Base-by-base conservation (phyloP, 2,888 invertebrate species). In the Lottia gigantea region DNA sequence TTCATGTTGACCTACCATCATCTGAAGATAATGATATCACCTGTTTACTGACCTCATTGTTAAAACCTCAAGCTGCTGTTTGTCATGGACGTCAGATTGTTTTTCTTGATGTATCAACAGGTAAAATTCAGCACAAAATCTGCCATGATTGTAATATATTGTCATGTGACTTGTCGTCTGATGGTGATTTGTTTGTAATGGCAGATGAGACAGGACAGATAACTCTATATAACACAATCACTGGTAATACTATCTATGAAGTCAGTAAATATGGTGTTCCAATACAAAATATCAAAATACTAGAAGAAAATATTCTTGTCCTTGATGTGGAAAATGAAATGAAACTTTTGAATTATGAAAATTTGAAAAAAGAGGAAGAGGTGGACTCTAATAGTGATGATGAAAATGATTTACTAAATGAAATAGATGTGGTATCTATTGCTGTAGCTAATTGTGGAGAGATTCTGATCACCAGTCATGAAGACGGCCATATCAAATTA, bases 101-200 rank as follows among this genome's bases (percentile, higher is more conserved):
- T 64, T 23, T 76, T 0, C 19, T 79, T 8, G 66, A 78, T 65
- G 31, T 74, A 40, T 19, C 64, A 25, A 67, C 61, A 46, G 68
- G 71, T 16, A n/a, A 63, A 31, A 63, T 63, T 25, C 45, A 64
- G 7, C 63, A 72, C 23, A 63, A 72, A 1, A 55, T 80, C 26
- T 61, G 63, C 15, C 71, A 78, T 46, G 70, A 74, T 64, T 72
- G 71, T 19, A 71, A 74, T 15, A 70, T 82, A 11, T 66, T 67
- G 15, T 69, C 74, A 7, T 74, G 78, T 66, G 73, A 72, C 45
- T 72, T 82, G 2, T 62, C 70, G 11, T 82, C 81, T 80, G 78
- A 80, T 45, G 71, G 79, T 23, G 66, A 74, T 11, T 62, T 74
- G 12, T 72, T 74, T 6, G 55, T 82, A n/a, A 47, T 83, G 25